phyloP scores from a whole-genome alignment of 2,797 vertebrate genomes.

The Girardinus metallicus region DNA sequence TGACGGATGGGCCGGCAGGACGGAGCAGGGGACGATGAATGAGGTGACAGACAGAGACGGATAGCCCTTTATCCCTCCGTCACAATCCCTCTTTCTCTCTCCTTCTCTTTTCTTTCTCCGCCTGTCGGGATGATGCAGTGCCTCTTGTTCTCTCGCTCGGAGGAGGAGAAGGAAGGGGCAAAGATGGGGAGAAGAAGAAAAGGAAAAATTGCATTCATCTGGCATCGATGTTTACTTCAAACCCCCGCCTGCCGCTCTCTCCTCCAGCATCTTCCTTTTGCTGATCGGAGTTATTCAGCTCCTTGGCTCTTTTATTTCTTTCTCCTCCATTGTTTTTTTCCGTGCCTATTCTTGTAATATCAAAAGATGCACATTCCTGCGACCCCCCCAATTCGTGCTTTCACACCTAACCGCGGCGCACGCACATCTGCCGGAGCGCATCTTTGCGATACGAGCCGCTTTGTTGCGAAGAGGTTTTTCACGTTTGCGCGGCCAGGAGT shows the following conservation, averaged over 20 bases:
- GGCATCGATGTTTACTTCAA: constrained; percentile 71
- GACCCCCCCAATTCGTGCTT: constrained; percentile 7
- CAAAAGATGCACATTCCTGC: constrained; percentile 62
- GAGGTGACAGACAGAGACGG: constrained; percentile 94
- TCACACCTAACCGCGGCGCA: constrained; percentile 25
- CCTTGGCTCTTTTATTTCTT: constrained; percentile 41
- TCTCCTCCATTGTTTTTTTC: constrained; percentile 58
- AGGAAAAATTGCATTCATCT: constrained; percentile 76
- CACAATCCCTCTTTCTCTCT: constrained; percentile 85
- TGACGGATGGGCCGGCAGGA: constrained; percentile 94
- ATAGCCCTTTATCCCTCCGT: constrained; percentile 95
- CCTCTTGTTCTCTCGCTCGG: constrained; percentile 87
- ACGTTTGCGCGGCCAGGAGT: constrained; percentile 3
- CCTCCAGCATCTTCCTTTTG: constrained; percentile 43
- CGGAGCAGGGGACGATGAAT: constrained; percentile 93
- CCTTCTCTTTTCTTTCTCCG: constrained; percentile 79
- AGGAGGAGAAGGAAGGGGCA: constrained; percentile 65
- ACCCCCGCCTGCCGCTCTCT: constrained; percentile 15
- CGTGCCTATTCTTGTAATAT: constrained; percentile 57
- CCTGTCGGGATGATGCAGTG: constrained; percentile 99
- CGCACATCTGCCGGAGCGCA: constrained; percentile 53
- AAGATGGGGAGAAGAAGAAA: constrained; percentile 62
- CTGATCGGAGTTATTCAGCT: constrained; percentile 53
- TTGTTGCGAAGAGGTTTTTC: constrained; percentile 45
- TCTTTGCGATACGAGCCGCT: constrained; percentile 21